phyloP scores from a whole-genome alignment of 1,140 invertebrate species.

The Habropoda laboriosa region DNA sequence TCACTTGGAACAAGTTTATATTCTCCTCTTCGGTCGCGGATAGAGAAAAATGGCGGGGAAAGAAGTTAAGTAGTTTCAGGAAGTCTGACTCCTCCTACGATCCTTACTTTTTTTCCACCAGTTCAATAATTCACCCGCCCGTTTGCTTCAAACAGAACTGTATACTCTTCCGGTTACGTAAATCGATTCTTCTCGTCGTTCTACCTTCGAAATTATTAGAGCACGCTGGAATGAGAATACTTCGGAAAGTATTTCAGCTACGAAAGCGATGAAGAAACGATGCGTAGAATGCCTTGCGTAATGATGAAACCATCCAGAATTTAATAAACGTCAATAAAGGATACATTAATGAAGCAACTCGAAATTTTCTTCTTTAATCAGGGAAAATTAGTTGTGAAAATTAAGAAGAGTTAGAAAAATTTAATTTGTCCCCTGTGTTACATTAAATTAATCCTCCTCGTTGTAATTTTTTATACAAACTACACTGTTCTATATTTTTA shows the following conservation, averaged over 20 bases:
- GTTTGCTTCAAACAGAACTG: slow-evolving; percentile 1
- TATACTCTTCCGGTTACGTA: slow-evolving; percentile 9
- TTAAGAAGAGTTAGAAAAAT: no score
- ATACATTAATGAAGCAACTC: background rate
- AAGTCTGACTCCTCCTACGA: background rate
- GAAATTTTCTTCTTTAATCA: no score
- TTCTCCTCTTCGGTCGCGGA: background rate
- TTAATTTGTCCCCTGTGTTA: no score
- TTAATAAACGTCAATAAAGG: background rate
- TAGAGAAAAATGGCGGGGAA: background rate
- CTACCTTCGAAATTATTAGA: slow-evolving; percentile 1
- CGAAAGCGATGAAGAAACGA: slow-evolving; percentile 5
- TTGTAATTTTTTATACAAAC: no score
- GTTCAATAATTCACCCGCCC: background rate
- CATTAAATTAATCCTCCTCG: no score
- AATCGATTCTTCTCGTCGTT: background rate
- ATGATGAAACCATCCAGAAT: background rate
- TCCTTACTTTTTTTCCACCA: background rate
- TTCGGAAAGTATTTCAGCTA: background rate
- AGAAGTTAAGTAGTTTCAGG: slow-evolving; percentile 15
- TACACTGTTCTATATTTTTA: no score
- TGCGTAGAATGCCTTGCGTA: background rate
- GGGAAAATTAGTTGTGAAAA: no score
- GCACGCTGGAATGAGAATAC: background rate
- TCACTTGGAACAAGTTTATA: slow-evolving; percentile 9